Conservation (phyloP, 2,888 invertebrate genomes). For the Rhaphigaster nebulosa region DNA sequence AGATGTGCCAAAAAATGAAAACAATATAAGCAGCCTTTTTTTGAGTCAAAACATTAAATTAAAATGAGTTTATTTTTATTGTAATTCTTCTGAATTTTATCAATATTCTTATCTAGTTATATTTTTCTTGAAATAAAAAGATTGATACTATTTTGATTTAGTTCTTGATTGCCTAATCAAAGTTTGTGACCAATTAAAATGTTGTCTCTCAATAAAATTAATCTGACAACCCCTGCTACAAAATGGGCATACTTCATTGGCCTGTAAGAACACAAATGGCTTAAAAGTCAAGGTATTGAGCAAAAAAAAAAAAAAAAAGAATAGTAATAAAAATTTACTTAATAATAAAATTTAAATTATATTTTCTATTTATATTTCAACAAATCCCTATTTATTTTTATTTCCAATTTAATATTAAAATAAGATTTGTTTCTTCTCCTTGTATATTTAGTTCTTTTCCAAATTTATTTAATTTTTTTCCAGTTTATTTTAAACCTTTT, state of each 20-base stretch:
- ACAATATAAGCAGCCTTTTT: background rate
- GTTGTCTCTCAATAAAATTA: no score
- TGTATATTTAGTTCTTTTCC: background rate
- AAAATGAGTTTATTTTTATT: background rate
- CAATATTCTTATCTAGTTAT: background rate
- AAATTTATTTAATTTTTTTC: background rate
- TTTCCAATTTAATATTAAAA: background rate
- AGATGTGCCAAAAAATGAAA: slow-evolving; percentile 36
- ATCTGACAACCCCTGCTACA: no score
- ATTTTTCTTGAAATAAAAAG: background rate
- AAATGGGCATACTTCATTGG: no score
- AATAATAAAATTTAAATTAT: no score
- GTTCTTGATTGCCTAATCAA: background rate
- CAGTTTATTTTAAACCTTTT: background rate
- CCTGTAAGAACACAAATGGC: no score
- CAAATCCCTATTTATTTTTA: background rate
- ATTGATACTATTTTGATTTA: background rate
- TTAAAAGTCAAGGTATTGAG: no score
- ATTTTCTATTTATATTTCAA: background rate
- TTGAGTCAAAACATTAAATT: background rate
- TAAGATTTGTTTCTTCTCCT: background rate
- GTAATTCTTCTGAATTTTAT: background rate
- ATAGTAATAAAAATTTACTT: no score
- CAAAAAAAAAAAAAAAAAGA: no score
- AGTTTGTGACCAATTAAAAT: no score